phyloP scores from a whole-genome alignment of 2,113 vertebrate species.

The Mola mola region DNA sequence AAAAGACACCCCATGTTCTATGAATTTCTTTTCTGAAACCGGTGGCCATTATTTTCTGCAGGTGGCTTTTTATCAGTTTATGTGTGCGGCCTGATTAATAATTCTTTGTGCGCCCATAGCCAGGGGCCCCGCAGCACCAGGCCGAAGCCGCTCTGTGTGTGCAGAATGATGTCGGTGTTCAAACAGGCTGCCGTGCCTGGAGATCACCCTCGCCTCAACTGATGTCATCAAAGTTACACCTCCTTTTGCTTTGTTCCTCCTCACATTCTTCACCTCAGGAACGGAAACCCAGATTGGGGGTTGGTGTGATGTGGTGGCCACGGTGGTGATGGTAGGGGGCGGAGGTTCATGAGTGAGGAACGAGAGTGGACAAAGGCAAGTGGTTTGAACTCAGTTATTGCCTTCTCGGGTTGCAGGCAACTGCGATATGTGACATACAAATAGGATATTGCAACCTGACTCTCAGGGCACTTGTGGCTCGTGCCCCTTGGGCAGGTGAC shows the following conservation, averaged over 20 bases:
- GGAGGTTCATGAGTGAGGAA: slow-evolving; percentile 52
- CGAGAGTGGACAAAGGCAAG: slow-evolving; percentile 52
- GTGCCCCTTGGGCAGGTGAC: slow-evolving; percentile 38
- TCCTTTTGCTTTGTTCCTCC: slow-evolving; percentile 46
- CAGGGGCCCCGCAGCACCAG: slow-evolving; percentile 23
- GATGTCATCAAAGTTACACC: slow-evolving; percentile 48
- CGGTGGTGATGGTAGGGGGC: background rate
- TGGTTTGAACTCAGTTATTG: slow-evolving; percentile 59
- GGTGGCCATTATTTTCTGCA: background rate
- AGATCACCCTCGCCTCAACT: slow-evolving; percentile 35
- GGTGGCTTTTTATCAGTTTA: background rate
- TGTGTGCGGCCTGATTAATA: slow-evolving; percentile 33
- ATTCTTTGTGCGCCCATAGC: slow-evolving; percentile 42
- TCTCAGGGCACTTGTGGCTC: slow-evolving; percentile 41
- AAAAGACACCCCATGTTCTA: background rate
- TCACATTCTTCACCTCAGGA: slow-evolving; percentile 45
- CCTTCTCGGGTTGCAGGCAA: slow-evolving; percentile 64
- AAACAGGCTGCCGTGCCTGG: slow-evolving; percentile 23
- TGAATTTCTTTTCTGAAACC: slow-evolving; percentile 15
- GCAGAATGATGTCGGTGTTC: slow-evolving; percentile 26
- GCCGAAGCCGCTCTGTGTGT: slow-evolving; percentile 33
- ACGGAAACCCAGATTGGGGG: slow-evolving; percentile 17
- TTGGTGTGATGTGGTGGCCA: background rate
- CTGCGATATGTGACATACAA: slow-evolving; percentile 77
- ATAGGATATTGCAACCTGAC: slow-evolving; percentile 65